A percentile compares a stretch with the other conserved stretches of the same genome.
Conservation (phyloP, 2,113 vertebrate species). For the Onychostruthus taczanowskii region DNA sequence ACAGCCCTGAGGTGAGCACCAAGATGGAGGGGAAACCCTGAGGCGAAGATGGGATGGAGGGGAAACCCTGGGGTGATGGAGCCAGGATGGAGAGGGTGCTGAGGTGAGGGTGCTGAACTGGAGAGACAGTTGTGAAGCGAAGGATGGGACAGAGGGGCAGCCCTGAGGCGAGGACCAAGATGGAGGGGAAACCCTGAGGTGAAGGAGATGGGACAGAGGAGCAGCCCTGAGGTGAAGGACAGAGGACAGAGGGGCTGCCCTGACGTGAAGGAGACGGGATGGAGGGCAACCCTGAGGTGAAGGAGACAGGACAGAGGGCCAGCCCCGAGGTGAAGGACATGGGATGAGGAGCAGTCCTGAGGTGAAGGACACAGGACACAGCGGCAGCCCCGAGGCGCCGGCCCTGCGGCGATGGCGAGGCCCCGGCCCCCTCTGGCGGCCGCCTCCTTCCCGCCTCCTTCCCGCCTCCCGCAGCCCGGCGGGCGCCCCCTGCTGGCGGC, state of each 20-base stretch:
- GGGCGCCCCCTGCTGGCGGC: background rate
- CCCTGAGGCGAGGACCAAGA: background rate
- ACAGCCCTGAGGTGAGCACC: fast-evolving
- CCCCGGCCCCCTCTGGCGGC: background rate
- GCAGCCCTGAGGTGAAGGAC: background rate
- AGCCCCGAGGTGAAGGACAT: too few species aligned
- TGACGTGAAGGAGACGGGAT: fast-evolving
- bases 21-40: background rate
- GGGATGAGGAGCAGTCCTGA: too few species aligned
- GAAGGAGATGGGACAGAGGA: fast-evolving
- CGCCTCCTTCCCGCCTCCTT: background rate
- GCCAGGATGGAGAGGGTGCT: background rate
- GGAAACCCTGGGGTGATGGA: background rate
- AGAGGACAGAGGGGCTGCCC: background rate
- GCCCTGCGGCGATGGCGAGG: background rate
- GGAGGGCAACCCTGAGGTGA: too few species aligned
- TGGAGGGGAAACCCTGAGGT: background rate
- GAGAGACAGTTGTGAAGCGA: background rate
- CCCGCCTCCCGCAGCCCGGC: background rate
- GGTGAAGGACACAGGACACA: fast-evolving
- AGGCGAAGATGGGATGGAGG: background rate
- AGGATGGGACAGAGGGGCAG: fast-evolving
- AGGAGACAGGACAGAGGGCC: background rate
- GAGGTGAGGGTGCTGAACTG: background rate
- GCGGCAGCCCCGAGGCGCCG: fast-evolving